Conservation (phyloP, 2,888 invertebrate genomes). For the Mantis religiosa region DNA sequence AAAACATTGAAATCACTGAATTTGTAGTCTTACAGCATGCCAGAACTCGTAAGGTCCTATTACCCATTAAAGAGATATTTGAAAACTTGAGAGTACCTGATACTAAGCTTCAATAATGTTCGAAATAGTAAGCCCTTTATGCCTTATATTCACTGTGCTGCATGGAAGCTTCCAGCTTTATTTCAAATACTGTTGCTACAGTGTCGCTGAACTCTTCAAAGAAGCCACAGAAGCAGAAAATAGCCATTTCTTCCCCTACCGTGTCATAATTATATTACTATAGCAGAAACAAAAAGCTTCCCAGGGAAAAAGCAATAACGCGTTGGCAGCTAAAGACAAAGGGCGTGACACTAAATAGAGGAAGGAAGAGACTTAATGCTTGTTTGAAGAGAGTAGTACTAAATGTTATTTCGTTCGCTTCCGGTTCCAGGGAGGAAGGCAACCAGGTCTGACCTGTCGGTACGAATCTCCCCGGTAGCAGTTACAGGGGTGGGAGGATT, state of each 20-base stretch:
- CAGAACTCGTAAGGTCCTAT: no score
- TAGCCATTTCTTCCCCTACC: neutral
- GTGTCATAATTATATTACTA: neutral
- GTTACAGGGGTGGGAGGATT: neutral
- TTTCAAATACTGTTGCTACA: neutral
- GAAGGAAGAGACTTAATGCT: neutral
- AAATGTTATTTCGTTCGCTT: constrained; percentile 1
- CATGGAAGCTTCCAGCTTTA: no score
- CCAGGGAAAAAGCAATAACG: neutral
- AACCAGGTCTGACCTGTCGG: neutral
- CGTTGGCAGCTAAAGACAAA: neutral
- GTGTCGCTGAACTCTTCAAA: neutral
- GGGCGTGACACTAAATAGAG: neutral
- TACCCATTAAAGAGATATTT: no score
- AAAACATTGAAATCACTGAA: no score
- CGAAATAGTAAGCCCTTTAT: no score
- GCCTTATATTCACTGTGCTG: no score
- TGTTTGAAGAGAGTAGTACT: neutral
- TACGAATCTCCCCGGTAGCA: neutral
- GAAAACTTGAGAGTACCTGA: no score
- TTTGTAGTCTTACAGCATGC: no score
- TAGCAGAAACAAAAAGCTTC: neutral
- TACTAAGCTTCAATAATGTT: no score
- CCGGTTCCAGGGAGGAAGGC: neutral
- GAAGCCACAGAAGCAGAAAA: neutral